Base-by-base conservation (phyloP, 2,113 vertebrate genomes). In the Oreochromis niloticus region DNA sequence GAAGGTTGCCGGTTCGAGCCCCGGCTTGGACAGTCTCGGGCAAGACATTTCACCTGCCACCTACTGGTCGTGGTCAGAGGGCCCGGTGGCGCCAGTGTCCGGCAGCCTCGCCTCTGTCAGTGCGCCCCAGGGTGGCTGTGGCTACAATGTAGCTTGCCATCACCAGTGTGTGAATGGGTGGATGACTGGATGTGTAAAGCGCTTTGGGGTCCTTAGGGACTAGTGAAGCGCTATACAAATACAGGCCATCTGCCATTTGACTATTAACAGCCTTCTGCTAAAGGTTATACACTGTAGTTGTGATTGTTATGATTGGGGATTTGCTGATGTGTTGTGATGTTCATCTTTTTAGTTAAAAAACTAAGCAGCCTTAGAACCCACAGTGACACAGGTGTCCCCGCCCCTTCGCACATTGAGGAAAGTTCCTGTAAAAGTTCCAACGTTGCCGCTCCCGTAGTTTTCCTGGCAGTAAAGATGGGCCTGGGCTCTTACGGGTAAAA, bases 221-320 rank as follows among this genome's bases (percentile, higher is more conserved):
- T 27, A 27, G 27, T 27, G 3, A 27, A 27, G 27, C 27, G 27
- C 27, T 27, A 27, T 27, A 27, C 4, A 27, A 27, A 27, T 27
- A 27, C 27, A 27, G 27, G 27, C 3, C 27, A 27, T 27, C 32
- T n/a, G 32, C 17, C 27, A 5, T 5, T n/a, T 66, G 61, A 66
- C 19, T n/a, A 48, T 17, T 73, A 17, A 2, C 39, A 46, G 13
- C 5, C 22, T 73, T 3, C 27, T 78, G 9, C 27, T 50, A 5
- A 19, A 50, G 34, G 34, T 39, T 22, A 66, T 0, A 22, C 2
- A 0, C n/a, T 3, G 1, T 12, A 12, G 7, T 30, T 1, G 17
- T 27, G 13, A 48, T 27, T 10, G 7, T 30, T 1, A 11, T 27
- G n/a, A 48, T 27, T 10, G 68, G 14, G 68, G 43, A 50, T 50